phyloP scores from a whole-genome alignment of 2,113 vertebrate species.

The Mola mola region DNA sequence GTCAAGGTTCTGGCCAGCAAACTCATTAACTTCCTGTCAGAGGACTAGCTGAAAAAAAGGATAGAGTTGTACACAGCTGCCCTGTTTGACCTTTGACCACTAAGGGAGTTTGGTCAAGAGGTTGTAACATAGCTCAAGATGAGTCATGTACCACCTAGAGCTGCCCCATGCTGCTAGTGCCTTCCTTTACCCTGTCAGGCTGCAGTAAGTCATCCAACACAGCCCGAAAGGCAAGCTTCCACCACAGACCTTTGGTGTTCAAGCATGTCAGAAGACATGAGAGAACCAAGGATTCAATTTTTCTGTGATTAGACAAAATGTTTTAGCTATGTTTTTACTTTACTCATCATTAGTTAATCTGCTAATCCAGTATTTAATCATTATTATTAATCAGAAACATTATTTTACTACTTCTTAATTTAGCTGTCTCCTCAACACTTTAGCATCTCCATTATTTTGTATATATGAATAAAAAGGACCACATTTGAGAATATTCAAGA shows the following conservation, averaged over 20 bases:
- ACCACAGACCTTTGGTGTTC: slow-evolving; percentile 27
- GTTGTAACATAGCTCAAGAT: slow-evolving; percentile 24
- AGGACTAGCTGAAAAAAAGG: slow-evolving; percentile 1
- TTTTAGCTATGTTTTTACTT: too few relatives aligned
- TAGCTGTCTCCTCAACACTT: too few relatives aligned
- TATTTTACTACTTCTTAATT: too few relatives aligned
- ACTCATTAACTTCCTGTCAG: slow-evolving; percentile 9
- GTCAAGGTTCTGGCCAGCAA: background rate
- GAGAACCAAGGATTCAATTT: too few relatives aligned
- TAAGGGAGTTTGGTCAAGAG: slow-evolving; percentile 10
- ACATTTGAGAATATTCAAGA: too few relatives aligned
- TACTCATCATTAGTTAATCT: too few relatives aligned
- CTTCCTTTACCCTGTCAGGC: slow-evolving; percentile 30
- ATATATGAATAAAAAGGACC: too few relatives aligned
- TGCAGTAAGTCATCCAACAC: slow-evolving; percentile 28
- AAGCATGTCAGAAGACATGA: slow-evolving; percentile 1
- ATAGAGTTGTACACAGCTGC: slow-evolving; percentile 25
- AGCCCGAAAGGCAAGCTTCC: slow-evolving; percentile 24
- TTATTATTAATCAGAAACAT: too few relatives aligned
- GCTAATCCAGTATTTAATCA: too few relatives aligned
- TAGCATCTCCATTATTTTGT: too few relatives aligned
- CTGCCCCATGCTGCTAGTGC: slow-evolving; percentile 22
- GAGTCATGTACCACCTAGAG: slow-evolving; percentile 24
- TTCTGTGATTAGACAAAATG: too few relatives aligned
- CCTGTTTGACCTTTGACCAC: slow-evolving; percentile 26